phyloP scores from a whole-genome alignment of 1,140 invertebrate genomes.

The Hycleus phaleratus region DNA sequence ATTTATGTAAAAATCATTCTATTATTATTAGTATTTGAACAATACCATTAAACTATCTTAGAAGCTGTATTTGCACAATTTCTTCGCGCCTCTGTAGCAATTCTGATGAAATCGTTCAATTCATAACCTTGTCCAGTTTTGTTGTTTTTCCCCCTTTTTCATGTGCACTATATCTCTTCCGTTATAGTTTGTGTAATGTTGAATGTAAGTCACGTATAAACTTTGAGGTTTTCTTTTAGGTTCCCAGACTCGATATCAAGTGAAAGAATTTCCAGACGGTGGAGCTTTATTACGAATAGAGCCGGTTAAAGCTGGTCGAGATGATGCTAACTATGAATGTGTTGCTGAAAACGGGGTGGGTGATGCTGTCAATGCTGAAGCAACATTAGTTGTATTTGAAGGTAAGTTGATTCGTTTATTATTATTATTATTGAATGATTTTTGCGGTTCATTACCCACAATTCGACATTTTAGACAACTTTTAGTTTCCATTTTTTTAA shows the following conservation, averaged over 20 bases:
- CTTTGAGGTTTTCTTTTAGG: constrained; percentile 37
- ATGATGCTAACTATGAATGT: constrained; percentile 91
- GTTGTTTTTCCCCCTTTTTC: too few species aligned
- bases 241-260: constrained; percentile 65
- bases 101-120: too few species aligned
- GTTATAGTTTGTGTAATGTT: too few species aligned
- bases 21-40: too few species aligned
- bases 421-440: not conserved
- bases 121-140: too few species aligned
- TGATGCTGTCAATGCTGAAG: constrained; percentile 83
- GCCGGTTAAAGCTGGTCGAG: constrained; percentile 70
- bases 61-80: too few species aligned
- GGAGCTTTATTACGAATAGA: constrained; percentile 87
- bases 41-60: too few species aligned
- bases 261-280: constrained; percentile 59
- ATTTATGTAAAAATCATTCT: too few species aligned
- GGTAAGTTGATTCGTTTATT: constrained; percentile 51
- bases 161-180: too few species aligned
- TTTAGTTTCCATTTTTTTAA: too few species aligned
- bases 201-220: constrained; percentile 5
- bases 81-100: too few species aligned
- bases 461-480: not conserved
- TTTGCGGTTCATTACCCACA: not conserved
- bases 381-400: constrained; percentile 80
- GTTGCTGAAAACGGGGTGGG: constrained; percentile 94